Evolutionary conservation across 1,140 invertebrate genomes (phyloP).

Genomic region (Eupeodes corollae): DNA sequence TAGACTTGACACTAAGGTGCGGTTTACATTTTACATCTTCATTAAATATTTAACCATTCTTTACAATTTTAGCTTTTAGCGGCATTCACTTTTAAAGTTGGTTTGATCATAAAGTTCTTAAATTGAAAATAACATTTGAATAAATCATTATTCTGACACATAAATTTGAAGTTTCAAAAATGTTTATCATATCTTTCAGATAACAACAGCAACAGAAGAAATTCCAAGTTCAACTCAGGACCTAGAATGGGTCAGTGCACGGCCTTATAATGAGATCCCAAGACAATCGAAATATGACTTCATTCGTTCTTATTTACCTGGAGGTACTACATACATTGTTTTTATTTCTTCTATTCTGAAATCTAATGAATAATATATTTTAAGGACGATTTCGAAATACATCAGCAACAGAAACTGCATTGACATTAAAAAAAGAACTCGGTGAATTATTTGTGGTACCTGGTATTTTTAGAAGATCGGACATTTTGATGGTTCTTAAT

Average conservation of each 20-base stretch:
- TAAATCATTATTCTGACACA: too few relatives aligned
- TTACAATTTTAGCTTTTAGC: too few relatives aligned
- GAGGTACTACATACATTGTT: background rate
- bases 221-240: too few relatives aligned
- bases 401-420: background rate
- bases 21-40: too few relatives aligned
- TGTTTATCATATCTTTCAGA: too few relatives aligned
- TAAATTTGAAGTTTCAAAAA: too few relatives aligned
- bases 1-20: too few relatives aligned
- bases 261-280: constrained; percentile 40
- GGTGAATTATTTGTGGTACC: constrained; percentile 25
- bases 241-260: constrained; percentile 17
- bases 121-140: too few relatives aligned
- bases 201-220: too few relatives aligned
- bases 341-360: background rate
- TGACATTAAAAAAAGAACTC: constrained; percentile 11
- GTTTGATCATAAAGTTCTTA: too few relatives aligned
- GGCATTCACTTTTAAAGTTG: too few relatives aligned
- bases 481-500: constrained; percentile 23
- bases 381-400: background rate
- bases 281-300: constrained; percentile 14
- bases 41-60: too few relatives aligned
- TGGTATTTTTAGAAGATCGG: constrained; percentile 15
- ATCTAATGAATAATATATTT: background rate
- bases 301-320: background rate